Conservation (phyloP, 1,140 invertebrate genomes). For the Caenorhabditis elegans region WBcel235 BX284605.5:10114501-10115000, state of each 20-base stretch:
- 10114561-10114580: constrained; percentile 16
- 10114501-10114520: constrained; percentile 8
- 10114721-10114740: constrained; percentile 24
- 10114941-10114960: not conserved
- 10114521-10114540: not conserved
- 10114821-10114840: constrained; percentile 11
- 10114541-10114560: constrained; percentile 15
- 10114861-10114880: not conserved
- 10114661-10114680: not conserved
- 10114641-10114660: not conserved
- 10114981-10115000: too few relatives aligned
- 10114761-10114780: constrained; percentile 17
- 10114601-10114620: not conserved
- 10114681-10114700: not conserved
- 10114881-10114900: constrained; percentile 25
- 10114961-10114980: too few relatives aligned
- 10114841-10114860: constrained; percentile 5
- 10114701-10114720: constrained; percentile 29
- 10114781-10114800: constrained; percentile 18
- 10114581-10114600: constrained; percentile 5
- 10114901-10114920: constrained; percentile 2
- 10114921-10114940: not conserved
- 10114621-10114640: not conserved
- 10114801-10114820: not conserved
- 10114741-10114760: constrained; percentile 4